Evolutionary conservation across 1,140 invertebrate species (phyloP).

Genomic region (Pseudomyrmex flavicornis): DNA sequence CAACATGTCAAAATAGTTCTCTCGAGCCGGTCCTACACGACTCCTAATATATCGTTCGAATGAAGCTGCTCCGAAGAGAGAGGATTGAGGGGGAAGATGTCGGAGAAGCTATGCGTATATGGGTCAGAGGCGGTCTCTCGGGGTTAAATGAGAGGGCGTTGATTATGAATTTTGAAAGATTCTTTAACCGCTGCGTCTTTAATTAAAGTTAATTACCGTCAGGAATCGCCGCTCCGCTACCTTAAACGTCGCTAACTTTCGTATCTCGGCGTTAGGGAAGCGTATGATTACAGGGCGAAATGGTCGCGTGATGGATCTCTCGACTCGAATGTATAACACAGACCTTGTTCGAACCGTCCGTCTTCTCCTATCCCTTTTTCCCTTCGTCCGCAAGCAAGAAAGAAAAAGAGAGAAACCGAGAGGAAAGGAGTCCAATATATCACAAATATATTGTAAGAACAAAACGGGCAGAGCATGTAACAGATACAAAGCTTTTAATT

Average conservation of each 20-base stretch:
- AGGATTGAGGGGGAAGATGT: neutral
- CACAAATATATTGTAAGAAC: too few relatives aligned
- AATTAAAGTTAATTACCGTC: constrained; percentile 76
- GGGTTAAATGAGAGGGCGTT: constrained; percentile 73
- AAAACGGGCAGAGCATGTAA: too few relatives aligned
- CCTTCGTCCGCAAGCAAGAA: neutral
- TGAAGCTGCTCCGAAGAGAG: constrained; percentile 26
- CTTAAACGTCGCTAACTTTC: constrained; percentile 72
- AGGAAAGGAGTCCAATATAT: too few relatives aligned
- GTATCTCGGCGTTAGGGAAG: constrained; percentile 45
- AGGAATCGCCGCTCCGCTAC: constrained; percentile 66
- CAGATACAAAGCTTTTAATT: too few relatives aligned
- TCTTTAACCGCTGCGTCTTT: constrained; percentile 71
- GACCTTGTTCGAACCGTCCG: neutral
- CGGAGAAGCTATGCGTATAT: constrained; percentile 14
- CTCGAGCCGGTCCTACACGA: constrained; percentile 34
- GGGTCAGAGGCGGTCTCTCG: constrained; percentile 52
- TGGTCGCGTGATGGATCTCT: constrained; percentile 66
- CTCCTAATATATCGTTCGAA: constrained; percentile 61
- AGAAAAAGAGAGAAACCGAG: too few relatives aligned
- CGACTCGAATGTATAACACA: constrained; percentile 42
- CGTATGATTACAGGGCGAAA: constrained; percentile 67
- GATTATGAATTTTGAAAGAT: constrained; percentile 71
- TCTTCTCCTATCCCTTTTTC: neutral
- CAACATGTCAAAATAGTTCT: constrained; percentile 73